A percentile compares a stretch with the other conserved stretches of the same genome.
These are phyloP conservation scores for Scrobipalpa costella DNA, from an alignment of 2,888 invertebrate genomes.

Conservation along the genomic window DNA sequence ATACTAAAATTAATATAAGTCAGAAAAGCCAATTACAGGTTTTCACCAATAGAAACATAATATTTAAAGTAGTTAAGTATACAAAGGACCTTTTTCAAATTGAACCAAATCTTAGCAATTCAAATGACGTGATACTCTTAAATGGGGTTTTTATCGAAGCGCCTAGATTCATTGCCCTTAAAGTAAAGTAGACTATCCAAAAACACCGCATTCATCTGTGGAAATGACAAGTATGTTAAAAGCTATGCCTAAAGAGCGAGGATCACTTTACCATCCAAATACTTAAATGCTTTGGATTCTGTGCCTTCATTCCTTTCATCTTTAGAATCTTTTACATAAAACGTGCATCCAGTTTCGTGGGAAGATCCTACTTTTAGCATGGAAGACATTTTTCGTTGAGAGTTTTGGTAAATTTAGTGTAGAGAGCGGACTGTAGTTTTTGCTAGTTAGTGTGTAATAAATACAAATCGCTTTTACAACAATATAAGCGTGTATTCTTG, in stretches of 20 bases:
- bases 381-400: background rate
- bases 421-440: too few relatives aligned
- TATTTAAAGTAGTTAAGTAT: background rate
- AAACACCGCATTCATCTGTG: conserved; percentile 27
- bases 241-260: conserved; percentile 34
- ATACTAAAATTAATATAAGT: too few relatives aligned
- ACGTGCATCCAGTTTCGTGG: conserved; percentile 45
- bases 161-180: conserved; percentile 14
- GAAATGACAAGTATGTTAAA: conserved; percentile 40
- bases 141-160: background rate
- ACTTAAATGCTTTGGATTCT: conserved; percentile 49
- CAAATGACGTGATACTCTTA: background rate
- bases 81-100: background rate
- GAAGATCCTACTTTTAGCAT: conserved; percentile 45
- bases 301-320: conserved; percentile 23
- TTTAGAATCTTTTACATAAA: conserved; percentile 44
- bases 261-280: conserved; percentile 41
- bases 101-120: background rate
- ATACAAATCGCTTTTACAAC: too few relatives aligned
- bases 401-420: too few relatives aligned
- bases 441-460: too few relatives aligned
- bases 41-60: too few relatives aligned
- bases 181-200: conserved; percentile 19
- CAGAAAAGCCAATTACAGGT: too few relatives aligned
- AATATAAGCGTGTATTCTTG: too few relatives aligned